Evolutionary conservation across 2,888 invertebrate genomes (phyloP), one percentile per base, ranked within the genome.

Genomic region (Baronia brevicornis): DNA sequence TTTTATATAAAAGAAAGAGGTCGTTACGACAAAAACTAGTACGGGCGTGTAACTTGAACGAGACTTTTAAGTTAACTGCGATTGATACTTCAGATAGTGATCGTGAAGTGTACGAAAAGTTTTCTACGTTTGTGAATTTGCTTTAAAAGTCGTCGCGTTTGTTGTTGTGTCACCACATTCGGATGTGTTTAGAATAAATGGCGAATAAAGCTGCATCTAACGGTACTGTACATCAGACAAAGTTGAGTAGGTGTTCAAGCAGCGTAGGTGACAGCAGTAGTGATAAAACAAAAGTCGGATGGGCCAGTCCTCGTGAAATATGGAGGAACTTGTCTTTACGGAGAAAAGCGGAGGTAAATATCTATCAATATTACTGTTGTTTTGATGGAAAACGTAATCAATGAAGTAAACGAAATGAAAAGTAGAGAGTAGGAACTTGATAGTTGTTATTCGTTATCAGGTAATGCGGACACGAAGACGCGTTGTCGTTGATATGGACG

Each of bases 321-420:
- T 84, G 84, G 84, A 69, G 84, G 46, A 84, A 84, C 45, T 66
- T 84, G 42, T 84, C 84, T 18, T 49, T 84, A 43, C 69, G 84
- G 37, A 71, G 80, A 50, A 84, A 82, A 53, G 73, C 72, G 5
- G 82, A 84, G 84, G 84, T 84, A 59, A 68, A 45, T 22, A 30
- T 29, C 19, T 10, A 20, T 25, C 25, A 29, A 22, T 23, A 29
- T 36, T 29, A 29, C 29, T 8, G 11, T 34, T 14, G 25, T 22
- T 32, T 33, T 14, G 27, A 28, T 18, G 23, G 15, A 29, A 23
- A 23, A 20, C 25, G 26, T 18, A 31, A n/a, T n/a, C n/a, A n/a
- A n/a, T n/a, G n/a, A n/a, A n/a, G n/a, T n/a, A n/a, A n/a, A n/a
- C n/a, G n/a, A n/a, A n/a, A n/a, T n/a, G n/a, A n/a, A n/a, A n/a